These are phyloP conservation scores for Hirtodrosophila confusa DNA, from an alignment of 2,888 invertebrate species.

Conservation along the genomic window DNA sequence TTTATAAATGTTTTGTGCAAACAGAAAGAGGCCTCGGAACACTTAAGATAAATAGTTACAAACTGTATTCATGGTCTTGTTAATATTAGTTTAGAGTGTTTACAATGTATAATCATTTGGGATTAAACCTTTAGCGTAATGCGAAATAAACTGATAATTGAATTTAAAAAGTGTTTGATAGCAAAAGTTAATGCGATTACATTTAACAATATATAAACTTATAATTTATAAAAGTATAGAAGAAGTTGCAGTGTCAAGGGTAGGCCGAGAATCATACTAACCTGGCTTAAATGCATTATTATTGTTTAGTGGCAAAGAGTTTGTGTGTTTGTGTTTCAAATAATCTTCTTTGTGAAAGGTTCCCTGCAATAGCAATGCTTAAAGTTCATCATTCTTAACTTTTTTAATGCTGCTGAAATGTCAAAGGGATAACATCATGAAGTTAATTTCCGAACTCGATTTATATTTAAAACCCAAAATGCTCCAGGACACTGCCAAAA, in stretches of 20 bases:
- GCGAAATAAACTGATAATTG: slow-evolving; percentile 24
- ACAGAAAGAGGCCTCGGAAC: slow-evolving; percentile 18
- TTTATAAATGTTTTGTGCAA: slow-evolving; percentile 8
- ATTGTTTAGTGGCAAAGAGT: no score
- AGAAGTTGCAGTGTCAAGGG: not conserved
- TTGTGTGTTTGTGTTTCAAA: no score
- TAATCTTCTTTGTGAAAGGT: no score
- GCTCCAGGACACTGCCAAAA: slow-evolving; percentile 13
- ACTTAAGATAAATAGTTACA: slow-evolving; percentile 36
- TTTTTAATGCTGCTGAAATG: slow-evolving; percentile 2
- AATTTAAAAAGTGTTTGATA: slow-evolving; percentile 6
- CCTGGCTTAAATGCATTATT: no score
- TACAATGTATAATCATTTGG: slow-evolving; percentile 40
- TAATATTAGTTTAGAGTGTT: slow-evolving; percentile 58
- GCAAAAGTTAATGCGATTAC: not conserved
- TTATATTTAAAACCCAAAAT: slow-evolving; percentile 35
- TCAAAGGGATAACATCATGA: slow-evolving; percentile 7
- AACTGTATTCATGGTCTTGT: slow-evolving; percentile 43
- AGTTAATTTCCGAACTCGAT: slow-evolving; percentile 58
- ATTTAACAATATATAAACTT: not conserved
- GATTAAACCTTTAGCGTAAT: slow-evolving; percentile 8
- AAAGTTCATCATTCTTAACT: slow-evolving; percentile 16
- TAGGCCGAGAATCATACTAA: no score
- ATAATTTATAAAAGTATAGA: not conserved
- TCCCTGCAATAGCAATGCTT: no score